A percentile compares a stretch with the other conserved stretches of the same genome.
These are phyloP conservation scores for Hydropsyche betteni DNA, from an alignment of 2,888 invertebrate genomes.

Conservation along the genomic window DNA sequence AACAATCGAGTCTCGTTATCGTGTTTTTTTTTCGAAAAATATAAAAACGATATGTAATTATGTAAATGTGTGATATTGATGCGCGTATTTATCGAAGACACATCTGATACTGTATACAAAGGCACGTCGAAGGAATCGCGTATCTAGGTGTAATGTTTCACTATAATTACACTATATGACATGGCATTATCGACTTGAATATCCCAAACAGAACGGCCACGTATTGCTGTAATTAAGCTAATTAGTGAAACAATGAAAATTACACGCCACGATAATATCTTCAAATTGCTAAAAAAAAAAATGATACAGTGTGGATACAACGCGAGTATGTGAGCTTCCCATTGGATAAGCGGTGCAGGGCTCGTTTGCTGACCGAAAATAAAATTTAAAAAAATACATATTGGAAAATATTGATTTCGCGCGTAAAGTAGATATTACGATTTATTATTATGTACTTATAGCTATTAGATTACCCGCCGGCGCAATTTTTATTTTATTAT, in stretches of 20 bases:
- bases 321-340: too few relatives aligned
- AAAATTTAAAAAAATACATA: too few relatives aligned
- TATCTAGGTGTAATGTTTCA: slow-evolving; percentile 25
- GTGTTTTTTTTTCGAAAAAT: too few relatives aligned
- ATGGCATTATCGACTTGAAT: slow-evolving; percentile 23
- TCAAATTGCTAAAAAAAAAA: slow-evolving; percentile 1
- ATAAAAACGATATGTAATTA: too few relatives aligned
- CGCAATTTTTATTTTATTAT: slow-evolving; percentile 23
- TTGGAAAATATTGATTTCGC: too few relatives aligned
- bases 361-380: too few relatives aligned
- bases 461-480: slow-evolving; percentile 19
- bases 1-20: too few relatives aligned
- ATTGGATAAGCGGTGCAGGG: too few relatives aligned
- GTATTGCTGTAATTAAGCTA: slow-evolving; percentile 26
- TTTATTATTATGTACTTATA: slow-evolving; percentile 12
- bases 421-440: background rate
- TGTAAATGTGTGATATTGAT: background rate
- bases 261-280: slow-evolving; percentile 25
- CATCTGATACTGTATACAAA: slow-evolving; percentile 8
- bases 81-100: slow-evolving; percentile 13
- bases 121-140: slow-evolving; percentile 4
- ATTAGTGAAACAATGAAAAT: slow-evolving; percentile 32
- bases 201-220: slow-evolving; percentile 1
- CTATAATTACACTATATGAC: slow-evolving; percentile 21
- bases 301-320: too few relatives aligned